Percentiles rank a stretch among this genome's conserved stretches.
Evolutionary conservation across 2,113 vertebrate species (phyloP).

Genomic region (Cisticola juncidis): DNA sequence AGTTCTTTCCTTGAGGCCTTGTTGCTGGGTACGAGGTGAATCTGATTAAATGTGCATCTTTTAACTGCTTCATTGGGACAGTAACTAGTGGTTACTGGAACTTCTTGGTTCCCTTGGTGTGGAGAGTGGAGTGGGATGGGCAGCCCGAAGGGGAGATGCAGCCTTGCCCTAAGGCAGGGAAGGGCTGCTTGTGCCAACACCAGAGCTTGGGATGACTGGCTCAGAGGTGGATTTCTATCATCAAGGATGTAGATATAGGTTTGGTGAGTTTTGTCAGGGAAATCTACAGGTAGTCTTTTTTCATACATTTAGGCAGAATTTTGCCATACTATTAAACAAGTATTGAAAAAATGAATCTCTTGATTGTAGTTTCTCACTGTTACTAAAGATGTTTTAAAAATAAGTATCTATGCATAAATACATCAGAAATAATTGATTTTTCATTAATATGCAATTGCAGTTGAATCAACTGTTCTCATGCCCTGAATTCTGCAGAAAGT

Average conservation of each 20-base stretch:
- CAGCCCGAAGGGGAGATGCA: background rate
- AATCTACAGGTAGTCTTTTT: background rate
- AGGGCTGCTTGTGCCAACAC: background rate
- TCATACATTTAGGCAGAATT: background rate
- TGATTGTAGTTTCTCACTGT: background rate
- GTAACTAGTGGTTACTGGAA: background rate
- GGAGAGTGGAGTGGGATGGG: background rate
- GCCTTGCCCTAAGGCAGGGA: background rate
- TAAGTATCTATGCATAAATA: background rate
- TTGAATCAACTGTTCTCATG: background rate
- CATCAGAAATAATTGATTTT: background rate
- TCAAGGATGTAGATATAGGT: background rate
- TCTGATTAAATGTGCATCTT: background rate
- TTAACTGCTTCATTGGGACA: background rate
- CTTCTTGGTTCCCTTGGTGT: background rate
- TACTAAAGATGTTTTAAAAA: background rate
- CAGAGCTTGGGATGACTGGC: rapidly evolving
- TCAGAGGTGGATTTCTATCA: background rate
- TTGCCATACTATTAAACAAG: background rate
- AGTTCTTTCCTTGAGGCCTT: background rate
- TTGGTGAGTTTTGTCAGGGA: background rate
- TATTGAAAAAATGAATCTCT: background rate
- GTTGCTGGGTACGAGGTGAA: background rate
- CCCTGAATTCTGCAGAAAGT: background rate
- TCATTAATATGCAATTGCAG: background rate